phyloP scores from a whole-genome alignment of 2,888 invertebrate genomes.

The Idaea dimidiata region DNA sequence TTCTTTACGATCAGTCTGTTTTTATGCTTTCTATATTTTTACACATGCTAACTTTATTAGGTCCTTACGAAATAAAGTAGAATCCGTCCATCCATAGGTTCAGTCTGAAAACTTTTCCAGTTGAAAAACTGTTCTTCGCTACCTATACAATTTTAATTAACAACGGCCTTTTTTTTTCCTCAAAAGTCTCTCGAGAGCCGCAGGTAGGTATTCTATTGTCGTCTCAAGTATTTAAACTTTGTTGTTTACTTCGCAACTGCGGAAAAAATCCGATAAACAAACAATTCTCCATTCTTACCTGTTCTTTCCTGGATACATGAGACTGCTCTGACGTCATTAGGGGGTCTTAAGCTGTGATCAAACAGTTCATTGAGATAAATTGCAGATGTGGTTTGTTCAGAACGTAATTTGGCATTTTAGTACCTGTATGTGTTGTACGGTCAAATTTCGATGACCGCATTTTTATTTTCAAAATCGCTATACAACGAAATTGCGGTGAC shows the following conservation, averaged over 20 bases:
- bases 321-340: not conserved
- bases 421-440: too few species aligned
- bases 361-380: not conserved
- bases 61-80: not conserved
- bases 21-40: too few species aligned
- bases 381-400: not conserved
- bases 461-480: too few species aligned
- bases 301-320: not conserved
- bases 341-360: not conserved
- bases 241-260: constrained; percentile 26
- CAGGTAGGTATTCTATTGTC: constrained; percentile 18
- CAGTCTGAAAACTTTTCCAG: constrained; percentile 1
- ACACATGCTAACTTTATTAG: too few species aligned
- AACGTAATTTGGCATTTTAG: too few species aligned
- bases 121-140: constrained; percentile 27
- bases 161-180: constrained; percentile 47
- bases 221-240: constrained; percentile 54
- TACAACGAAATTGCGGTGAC: too few species aligned
- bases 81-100: not conserved
- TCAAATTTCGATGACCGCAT: too few species aligned
- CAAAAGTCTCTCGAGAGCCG: constrained; percentile 52
- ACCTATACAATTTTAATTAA: constrained; percentile 59
- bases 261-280: constrained; percentile 52
- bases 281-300: constrained; percentile 33
- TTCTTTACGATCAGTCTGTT: too few species aligned